phyloP scores from a whole-genome alignment of 2,113 vertebrate genomes.

The Oostethus manadensis region DNA sequence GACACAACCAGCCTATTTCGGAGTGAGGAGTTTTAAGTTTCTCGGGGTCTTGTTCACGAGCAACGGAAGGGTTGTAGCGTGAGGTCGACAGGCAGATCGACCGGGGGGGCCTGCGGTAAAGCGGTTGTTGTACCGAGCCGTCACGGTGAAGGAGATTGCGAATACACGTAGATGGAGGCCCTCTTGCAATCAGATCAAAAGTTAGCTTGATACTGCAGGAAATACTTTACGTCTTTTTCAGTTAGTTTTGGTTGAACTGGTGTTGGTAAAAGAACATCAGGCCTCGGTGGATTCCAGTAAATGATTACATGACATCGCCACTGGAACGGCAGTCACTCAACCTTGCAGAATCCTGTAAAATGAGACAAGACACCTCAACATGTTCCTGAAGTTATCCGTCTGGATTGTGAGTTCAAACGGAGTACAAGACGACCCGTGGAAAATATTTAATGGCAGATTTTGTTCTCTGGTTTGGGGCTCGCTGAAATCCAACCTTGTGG shows the following conservation, averaged over 20 bases:
- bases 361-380: conserved; percentile 15
- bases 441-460: conserved; percentile 28
- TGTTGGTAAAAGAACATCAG: background rate
- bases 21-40: no score
- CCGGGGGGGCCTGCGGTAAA: no score
- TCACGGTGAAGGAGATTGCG: no score
- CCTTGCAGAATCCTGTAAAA: background rate
- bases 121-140: no score
- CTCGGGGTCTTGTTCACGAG: no score
- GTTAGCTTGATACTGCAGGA: no score
- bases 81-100: no score
- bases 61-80: no score
- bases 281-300: background rate
- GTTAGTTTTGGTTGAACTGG: background rate
- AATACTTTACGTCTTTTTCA: no score
- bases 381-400: conserved; percentile 13
- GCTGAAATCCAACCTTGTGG: conserved; percentile 21
- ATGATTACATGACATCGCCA: background rate
- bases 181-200: no score
- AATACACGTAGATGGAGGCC: no score
- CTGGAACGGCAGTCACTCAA: background rate
- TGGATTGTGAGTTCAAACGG: conserved; percentile 19
- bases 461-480: conserved; percentile 20
- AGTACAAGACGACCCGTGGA: conserved; percentile 18
- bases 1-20: no score